phyloP scores from a whole-genome alignment of 1,140 invertebrate species.

The Anagrus nilaparvatae region DNA sequence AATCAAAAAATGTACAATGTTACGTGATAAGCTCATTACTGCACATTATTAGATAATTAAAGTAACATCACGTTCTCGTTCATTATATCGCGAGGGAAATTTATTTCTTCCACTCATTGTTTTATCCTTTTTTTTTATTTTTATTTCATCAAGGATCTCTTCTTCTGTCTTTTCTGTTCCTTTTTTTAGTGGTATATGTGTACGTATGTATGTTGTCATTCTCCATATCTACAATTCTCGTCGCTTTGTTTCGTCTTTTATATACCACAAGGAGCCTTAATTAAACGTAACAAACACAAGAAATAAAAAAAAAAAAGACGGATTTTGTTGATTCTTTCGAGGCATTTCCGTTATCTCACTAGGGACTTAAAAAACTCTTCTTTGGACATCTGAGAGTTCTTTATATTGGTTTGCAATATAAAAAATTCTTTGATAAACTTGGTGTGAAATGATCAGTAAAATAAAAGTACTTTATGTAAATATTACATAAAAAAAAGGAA shows the following conservation, averaged over 20 bases:
- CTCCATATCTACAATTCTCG: conserved; percentile 16
- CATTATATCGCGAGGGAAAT: conserved; percentile 11
- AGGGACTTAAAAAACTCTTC: no score
- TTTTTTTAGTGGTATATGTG: no score
- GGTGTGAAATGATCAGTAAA: no score
- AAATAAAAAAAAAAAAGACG: conserved; percentile 2
- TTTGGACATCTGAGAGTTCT: no score
- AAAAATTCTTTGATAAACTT: no score
- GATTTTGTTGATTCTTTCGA: conserved; percentile 14
- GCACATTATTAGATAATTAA: conserved; percentile 16
- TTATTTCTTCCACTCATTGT: conserved; percentile 10
- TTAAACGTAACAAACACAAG: no score
- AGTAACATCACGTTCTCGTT: conserved; percentile 13
- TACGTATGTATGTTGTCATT: conserved; percentile 7
- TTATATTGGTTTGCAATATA: no score
- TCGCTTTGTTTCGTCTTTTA: conserved; percentile 19
- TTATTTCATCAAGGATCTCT: not conserved
- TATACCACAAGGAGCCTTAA: not conserved
- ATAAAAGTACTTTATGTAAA: no score
- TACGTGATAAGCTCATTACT: conserved; percentile 15
- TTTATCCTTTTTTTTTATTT: conserved; percentile 3
- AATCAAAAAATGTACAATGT: no score
- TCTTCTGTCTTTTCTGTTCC: no score
- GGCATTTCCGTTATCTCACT: conserved; percentile 20
- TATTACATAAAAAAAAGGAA: no score